These are phyloP conservation scores for Glaucopsyche alexis DNA, from an alignment of 2,888 invertebrate genomes.

Conservation along the genomic window DNA sequence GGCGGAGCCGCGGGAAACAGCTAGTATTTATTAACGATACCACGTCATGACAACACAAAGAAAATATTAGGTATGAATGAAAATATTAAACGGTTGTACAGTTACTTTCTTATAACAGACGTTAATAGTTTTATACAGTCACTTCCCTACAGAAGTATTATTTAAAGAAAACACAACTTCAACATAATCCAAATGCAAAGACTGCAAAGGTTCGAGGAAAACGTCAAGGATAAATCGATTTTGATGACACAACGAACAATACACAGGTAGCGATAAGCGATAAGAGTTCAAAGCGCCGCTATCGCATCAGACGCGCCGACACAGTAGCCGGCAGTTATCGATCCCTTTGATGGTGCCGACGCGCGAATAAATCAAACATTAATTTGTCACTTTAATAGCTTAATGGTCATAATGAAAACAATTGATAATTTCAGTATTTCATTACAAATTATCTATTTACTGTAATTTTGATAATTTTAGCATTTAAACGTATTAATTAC, in stretches of 20 bases:
- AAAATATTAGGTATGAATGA: too few species aligned
- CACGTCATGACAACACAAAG: too few species aligned
- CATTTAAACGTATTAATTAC: not conserved
- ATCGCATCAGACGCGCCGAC: conserved; percentile 59
- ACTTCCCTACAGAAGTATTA: too few species aligned
- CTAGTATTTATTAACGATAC: too few species aligned
- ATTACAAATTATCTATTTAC: not conserved
- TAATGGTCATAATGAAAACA: conserved; percentile 17
- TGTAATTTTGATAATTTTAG: not conserved
- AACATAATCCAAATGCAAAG: conserved; percentile 2
- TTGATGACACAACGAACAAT: conserved; percentile 55
- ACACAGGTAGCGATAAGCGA: conserved; percentile 65
- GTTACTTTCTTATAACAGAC: too few species aligned
- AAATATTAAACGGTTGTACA: too few species aligned
- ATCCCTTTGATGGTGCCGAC: conserved; percentile 57
- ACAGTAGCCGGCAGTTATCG: conserved; percentile 58
- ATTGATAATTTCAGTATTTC: conserved; percentile 9
- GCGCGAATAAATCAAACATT: conserved; percentile 41
- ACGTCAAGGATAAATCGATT: conserved; percentile 37
- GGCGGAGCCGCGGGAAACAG: too few species aligned
- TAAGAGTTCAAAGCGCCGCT: conserved; percentile 63
- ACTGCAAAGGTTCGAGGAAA: conserved; percentile 8
- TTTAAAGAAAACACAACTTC: not conserved
- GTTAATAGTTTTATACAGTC: too few species aligned
- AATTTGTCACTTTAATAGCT: conserved; percentile 33